phyloP scores from a whole-genome alignment of 1,140 invertebrate genomes.

The Drosophila fuyamai region DNA sequence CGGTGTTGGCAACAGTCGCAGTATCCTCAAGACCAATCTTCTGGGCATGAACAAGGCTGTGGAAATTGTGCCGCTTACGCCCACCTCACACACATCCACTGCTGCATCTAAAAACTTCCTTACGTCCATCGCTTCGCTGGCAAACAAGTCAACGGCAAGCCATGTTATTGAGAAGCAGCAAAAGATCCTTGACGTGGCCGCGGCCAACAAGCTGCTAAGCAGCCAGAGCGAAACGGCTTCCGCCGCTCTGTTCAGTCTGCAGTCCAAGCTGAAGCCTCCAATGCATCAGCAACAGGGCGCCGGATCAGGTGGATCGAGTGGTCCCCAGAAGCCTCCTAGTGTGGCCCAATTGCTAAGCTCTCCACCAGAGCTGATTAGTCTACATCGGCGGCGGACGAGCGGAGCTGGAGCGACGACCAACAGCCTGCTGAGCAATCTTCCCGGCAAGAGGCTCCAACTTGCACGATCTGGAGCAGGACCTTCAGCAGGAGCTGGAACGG shows the following conservation, averaged over 20 bases:
- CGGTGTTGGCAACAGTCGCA: constrained; percentile 65
- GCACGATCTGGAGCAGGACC: constrained; percentile 18
- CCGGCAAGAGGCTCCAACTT: constrained; percentile 49
- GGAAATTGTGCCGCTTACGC: constrained; percentile 66
- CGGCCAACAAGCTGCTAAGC: constrained; percentile 60
- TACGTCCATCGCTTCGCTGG: constrained; percentile 1
- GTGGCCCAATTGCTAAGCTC: constrained; percentile 66
- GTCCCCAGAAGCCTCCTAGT: constrained; percentile 28
- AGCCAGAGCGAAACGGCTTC: constrained; percentile 35
- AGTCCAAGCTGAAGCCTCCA: constrained; percentile 16
- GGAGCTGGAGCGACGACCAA: constrained; percentile 8
- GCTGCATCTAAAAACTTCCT: constrained; percentile 7
- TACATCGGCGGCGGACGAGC: constrained; percentile 60
- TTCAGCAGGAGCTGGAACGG: background rate
- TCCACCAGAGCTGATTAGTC: constrained; percentile 75
- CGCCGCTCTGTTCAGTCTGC: constrained; percentile 8
- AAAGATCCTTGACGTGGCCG: constrained; percentile 64
- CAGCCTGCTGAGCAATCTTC: constrained; percentile 30
- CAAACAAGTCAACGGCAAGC: constrained; percentile 15
- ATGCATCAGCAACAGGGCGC: constrained; percentile 19
- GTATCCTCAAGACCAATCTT: constrained; percentile 76
- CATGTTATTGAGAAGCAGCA: constrained; percentile 46
- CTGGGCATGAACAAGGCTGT: constrained; percentile 75
- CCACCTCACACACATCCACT: background rate
- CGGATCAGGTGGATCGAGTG: background rate